phyloP scores from a whole-genome alignment of 2,888 invertebrate genomes.

The Byasa hedistus region DNA sequence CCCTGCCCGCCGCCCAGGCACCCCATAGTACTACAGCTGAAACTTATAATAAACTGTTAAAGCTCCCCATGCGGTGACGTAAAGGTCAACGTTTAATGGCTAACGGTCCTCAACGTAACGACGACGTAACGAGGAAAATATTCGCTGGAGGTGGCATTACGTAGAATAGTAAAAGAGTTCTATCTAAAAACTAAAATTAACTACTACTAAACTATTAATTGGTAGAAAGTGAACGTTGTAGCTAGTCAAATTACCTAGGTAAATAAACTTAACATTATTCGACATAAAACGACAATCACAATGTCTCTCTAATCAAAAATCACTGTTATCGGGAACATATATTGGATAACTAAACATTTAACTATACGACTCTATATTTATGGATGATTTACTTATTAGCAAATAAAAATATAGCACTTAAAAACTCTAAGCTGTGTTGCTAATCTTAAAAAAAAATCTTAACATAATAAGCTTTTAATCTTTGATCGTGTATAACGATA shows the following conservation, averaged over 20 bases:
- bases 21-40: slow-evolving; percentile 35
- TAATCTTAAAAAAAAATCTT: no score
- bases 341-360: no score
- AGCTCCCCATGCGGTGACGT: slow-evolving; percentile 27
- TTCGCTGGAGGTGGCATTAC: slow-evolving; percentile 16
- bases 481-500: slow-evolving; percentile 12
- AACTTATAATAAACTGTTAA: slow-evolving; percentile 8
- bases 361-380: no score
- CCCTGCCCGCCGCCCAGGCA: slow-evolving; percentile 32
- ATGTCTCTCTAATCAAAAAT: no score
- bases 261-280: no score
- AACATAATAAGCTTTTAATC: neutral
- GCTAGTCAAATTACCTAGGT: neutral
- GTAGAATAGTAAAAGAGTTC: slow-evolving; percentile 9
- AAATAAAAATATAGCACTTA: no score
- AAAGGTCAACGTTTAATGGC: slow-evolving; percentile 40
- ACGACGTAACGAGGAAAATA: slow-evolving; percentile 28
- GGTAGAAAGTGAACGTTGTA: neutral
- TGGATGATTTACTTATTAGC: no score
- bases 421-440: no score
- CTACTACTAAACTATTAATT: no score
- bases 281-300: no score
- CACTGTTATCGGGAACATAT: no score
- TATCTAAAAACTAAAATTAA: no score
- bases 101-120: slow-evolving; percentile 38